A percentile compares a stretch with the other conserved stretches of the same genome.
phyloP scores from a whole-genome alignment of 1,140 invertebrate species.

The Drosophila littoralis region DNA sequence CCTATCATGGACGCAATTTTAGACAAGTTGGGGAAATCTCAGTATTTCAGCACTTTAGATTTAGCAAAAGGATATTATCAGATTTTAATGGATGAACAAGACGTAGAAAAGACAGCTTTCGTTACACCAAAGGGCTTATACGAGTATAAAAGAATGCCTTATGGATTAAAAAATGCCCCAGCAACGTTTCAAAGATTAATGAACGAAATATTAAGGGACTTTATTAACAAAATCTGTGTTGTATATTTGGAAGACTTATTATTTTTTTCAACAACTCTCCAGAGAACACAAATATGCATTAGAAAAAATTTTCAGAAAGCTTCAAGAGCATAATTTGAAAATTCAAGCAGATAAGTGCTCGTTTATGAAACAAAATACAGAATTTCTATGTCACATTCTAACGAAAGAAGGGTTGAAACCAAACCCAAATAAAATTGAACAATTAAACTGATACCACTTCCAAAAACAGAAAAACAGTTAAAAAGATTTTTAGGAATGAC shows the following conservation, averaged over 20 bases:
- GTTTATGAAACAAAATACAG: neutral
- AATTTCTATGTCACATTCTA: neutral
- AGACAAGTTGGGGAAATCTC: neutral
- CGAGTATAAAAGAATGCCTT: neutral
- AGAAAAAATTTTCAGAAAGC: neutral
- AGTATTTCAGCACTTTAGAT: neutral
- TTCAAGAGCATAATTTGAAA: neutral
- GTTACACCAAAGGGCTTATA: neutral
- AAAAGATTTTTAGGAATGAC: neutral
- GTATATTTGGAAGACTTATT: neutral
- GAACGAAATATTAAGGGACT: neutral
- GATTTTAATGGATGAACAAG: neutral
- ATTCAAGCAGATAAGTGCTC: neutral
- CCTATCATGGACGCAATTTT: no score
- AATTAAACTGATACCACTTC: neutral
- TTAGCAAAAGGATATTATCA: neutral
- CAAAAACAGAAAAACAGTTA: neutral
- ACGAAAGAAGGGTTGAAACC: neutral
- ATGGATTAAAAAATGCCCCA: no score
- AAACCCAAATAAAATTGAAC: neutral
- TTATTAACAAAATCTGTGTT: neutral
- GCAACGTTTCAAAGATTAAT: neutral
- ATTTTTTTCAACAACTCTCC: neutral
- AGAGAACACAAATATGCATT: neutral
- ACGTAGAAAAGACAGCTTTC: neutral